Evolutionary conservation across 2,888 invertebrate genomes (phyloP), one percentile per base, ranked within the genome.

Genomic region (Amphipyra berbera): DNA sequence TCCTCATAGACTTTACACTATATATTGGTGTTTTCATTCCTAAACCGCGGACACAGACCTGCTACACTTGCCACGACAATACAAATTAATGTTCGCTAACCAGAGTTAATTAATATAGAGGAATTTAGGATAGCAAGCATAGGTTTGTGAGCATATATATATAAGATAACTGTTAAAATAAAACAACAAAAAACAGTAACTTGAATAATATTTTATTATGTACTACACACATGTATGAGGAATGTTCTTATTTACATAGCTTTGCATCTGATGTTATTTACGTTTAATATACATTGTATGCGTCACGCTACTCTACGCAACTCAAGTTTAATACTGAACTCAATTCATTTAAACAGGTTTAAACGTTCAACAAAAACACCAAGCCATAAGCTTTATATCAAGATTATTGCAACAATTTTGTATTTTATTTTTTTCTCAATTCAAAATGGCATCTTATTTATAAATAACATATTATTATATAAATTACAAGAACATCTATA

Each of bases 211-310:
- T 94, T 92, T 94, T 93, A 94, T 94, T 94, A 94, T 94, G 92
- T 94, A 95, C 95, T 95, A 95, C 95, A 92, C 93, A 90, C 94
- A 91, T 95, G 90, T 93, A 90, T 93, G 94, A 95, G 95, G 95
- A 95, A 95, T 95, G 95, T 95, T 93, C 91, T 93, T 95, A 95
- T 95, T 94, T 95, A 95, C 95, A 95, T 93, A 94, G 91, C 88
- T 90, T 85, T 88, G 86, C 84, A 83, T 89, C 88, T 73, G 73
- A 71, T 75, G 74, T 78, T 65, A 68, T 54, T 50, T 60, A 67
- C 64, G 53, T 76, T 73, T 67, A 65, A 66, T 75, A 79, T 79
- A 75, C 73, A 79, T 73, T 77, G 75, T 61, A 59, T 77, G 68
- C 73, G 73, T 82, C 71, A 78, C 85, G 84, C 86, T 86, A 85